phyloP scores from a whole-genome alignment of 1,140 invertebrate species.

The Fopius arisanus region DNA sequence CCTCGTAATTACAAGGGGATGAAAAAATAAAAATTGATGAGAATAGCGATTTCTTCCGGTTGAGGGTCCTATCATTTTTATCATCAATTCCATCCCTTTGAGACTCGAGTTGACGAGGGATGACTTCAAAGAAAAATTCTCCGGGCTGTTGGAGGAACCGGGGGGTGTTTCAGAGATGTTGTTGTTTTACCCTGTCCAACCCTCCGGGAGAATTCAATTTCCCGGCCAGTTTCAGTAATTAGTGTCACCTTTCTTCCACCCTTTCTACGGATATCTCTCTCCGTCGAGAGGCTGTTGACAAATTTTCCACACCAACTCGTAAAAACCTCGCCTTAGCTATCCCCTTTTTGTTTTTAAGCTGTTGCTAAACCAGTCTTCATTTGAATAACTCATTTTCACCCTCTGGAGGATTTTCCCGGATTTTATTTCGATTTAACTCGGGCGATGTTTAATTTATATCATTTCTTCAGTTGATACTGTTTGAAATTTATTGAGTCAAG shows the following conservation, averaged over 20 bases:
- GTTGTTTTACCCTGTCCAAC: background rate
- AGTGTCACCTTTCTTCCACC: background rate
- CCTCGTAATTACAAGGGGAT: background rate
- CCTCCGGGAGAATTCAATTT: background rate
- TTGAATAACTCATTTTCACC: background rate
- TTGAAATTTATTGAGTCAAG: too few species aligned
- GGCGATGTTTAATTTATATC: too few species aligned
- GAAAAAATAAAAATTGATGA: too few species aligned
- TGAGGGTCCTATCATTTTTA: too few species aligned
- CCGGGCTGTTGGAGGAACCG: background rate
- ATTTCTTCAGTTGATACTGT: too few species aligned
- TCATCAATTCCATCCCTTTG: background rate
- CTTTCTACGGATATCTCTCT: background rate
- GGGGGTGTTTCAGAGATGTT: background rate
- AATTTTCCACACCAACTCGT: background rate
- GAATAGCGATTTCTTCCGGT: too few species aligned
- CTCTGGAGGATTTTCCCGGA: background rate
- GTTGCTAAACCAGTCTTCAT: background rate
- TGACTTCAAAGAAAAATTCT: background rate
- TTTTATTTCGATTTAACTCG: too few species aligned
- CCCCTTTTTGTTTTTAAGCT: background rate
- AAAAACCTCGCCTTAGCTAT: too few species aligned
- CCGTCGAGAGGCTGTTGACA: background rate
- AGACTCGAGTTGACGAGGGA: background rate
- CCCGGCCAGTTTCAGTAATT: background rate